Evolutionary conservation across 2,888 invertebrate species (phyloP), one percentile per base, ranked within the genome.

Genomic region (Erebia epiphron): DNA sequence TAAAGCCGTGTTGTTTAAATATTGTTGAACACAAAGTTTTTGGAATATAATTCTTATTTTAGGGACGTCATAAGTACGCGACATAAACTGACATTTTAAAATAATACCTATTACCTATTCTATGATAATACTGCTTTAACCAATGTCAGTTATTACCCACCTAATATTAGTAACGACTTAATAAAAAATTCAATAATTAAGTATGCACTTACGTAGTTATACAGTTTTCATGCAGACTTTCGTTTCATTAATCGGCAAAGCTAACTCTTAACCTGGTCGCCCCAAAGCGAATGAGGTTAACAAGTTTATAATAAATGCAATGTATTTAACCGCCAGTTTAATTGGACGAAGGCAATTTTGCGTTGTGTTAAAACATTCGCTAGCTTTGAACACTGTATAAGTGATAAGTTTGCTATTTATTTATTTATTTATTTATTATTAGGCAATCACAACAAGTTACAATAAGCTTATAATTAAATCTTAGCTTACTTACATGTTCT

Each of bases 251-350:
- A 62, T 62, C 41, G 16, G 14, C 62, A 62, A 62, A 62, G 62
- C 62, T 62, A 26, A 49, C 62, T 49, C 62, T 62, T 62, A 62
- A 62, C 62, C 61, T 62, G 61, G 66, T 56, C 66, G 18, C 43
- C 66, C 43, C 52, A 21, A 56, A 56, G 56, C 66, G 54, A 66
- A 66, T 57, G 41, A 57, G 66, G 66, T 66, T 57, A 66, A 66
- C 56, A 66, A 54, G 43, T 57, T 66, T 66, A 66, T 66, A 66
- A 66, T 56, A 66, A 66, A 66, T 66, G 65, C 54, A 56, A 66
- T 66, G 65, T 66, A 56, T 66, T 56, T 66, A 64, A 43, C 54
- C 56, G 26, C 66, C 56, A n/a, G 18, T 56, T 56, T 66, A 66
- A 66, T 66, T 66, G 43, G 56, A 66, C 35, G 21, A 56, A 26